Conservation (phyloP, 2,888 invertebrate species). For the Dexiosoma caninum region DNA sequence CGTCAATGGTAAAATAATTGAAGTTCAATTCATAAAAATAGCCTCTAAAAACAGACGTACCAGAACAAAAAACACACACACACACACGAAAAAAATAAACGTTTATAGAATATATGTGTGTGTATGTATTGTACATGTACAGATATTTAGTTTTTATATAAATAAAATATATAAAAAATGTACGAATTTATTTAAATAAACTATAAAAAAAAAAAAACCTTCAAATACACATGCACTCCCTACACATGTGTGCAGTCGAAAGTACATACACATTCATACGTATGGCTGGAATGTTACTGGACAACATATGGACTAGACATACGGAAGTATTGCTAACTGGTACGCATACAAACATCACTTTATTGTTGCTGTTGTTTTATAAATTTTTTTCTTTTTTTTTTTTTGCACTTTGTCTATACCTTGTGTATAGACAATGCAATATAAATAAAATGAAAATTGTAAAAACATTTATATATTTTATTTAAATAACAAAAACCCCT, state of each 20-base stretch:
- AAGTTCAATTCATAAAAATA: conserved; percentile 57
- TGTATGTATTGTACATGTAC: too few species aligned
- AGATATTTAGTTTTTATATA: conserved; percentile 48
- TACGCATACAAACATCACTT: conserved; percentile 58
- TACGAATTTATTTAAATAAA: conserved; percentile 58
- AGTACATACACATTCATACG: background rate
- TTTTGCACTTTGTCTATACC: conserved; percentile 9
- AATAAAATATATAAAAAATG: conserved; percentile 37
- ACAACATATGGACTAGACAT: conserved; percentile 56
- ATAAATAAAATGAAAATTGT: conserved; percentile 27
- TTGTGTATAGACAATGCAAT: conserved; percentile 13
- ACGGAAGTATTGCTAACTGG: conserved; percentile 60
- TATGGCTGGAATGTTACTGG: conserved; percentile 34
- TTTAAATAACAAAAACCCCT: conserved; percentile 49
- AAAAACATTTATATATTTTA: conserved; percentile 24
- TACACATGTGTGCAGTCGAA: background rate
- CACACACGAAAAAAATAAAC: too few species aligned
- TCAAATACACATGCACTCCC: conserved; percentile 3
- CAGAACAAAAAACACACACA: too few species aligned
- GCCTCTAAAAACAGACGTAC: conserved; percentile 43
- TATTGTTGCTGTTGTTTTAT: conserved; percentile 17
- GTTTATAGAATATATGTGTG: conserved; percentile 35
- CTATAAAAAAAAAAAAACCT: too few species aligned
- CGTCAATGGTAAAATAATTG: conserved; percentile 60
- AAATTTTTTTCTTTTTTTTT: too few species aligned